phyloP scores from a whole-genome alignment of 2,113 vertebrate species.

The Brevimyrus niger region DNA sequence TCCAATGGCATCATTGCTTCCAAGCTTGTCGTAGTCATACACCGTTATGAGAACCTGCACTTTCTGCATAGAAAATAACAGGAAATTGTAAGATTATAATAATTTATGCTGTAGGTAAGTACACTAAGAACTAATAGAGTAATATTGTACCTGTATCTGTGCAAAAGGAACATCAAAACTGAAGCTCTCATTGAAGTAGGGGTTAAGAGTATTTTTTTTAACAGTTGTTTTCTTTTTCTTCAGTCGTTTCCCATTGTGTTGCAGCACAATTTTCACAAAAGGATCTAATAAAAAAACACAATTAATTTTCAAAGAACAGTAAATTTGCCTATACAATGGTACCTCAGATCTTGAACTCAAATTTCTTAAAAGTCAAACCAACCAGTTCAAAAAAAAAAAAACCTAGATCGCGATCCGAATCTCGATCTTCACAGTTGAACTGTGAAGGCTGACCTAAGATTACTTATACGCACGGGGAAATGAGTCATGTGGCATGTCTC shows the following conservation, averaged over 20 bases:
- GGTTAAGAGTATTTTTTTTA: slow-evolving; percentile 86
- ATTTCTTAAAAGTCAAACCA: too few relatives aligned
- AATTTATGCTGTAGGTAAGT: not conserved
- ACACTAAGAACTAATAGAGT: not conserved
- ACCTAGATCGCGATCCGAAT: too few relatives aligned
- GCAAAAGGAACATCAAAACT: slow-evolving; percentile 84
- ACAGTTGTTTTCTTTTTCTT: slow-evolving; percentile 88
- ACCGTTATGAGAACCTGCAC: slow-evolving; percentile 64
- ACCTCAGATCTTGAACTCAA: too few relatives aligned
- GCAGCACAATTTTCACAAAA: slow-evolving; percentile 65
- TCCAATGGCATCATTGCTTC: slow-evolving; percentile 69
- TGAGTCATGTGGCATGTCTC: too few relatives aligned
- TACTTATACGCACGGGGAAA: too few relatives aligned
- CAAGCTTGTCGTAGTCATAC: slow-evolving; percentile 65
- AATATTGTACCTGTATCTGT: slow-evolving; percentile 71
- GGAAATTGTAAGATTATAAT: not conserved
- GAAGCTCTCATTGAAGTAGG: slow-evolving; percentile 86
- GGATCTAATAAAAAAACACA: slow-evolving; percentile 46
- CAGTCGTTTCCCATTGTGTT: slow-evolving; percentile 78
- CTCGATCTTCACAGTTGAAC: too few relatives aligned
- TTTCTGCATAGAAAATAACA: slow-evolving; percentile 49
- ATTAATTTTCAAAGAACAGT: not conserved
- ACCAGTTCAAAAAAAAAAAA: too few relatives aligned
- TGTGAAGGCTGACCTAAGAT: too few relatives aligned
- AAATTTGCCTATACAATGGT: not conserved